Conservation (phyloP, 2,113 vertebrate genomes). For the Jacana jacana region DNA sequence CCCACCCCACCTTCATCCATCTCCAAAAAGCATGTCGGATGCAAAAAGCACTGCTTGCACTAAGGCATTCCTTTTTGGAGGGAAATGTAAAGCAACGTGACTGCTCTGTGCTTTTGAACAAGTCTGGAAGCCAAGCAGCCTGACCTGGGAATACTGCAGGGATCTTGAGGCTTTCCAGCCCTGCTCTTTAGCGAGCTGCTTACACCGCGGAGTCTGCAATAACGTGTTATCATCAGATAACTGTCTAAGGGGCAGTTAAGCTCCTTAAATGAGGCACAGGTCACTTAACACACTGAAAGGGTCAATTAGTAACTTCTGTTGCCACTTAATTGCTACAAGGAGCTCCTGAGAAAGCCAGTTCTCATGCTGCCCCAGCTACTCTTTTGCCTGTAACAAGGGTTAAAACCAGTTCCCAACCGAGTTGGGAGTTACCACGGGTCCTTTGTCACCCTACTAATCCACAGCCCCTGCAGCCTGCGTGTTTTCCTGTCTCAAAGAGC, state of each 20-base stretch:
- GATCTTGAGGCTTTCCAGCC: neutral
- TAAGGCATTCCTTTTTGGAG: accelerated
- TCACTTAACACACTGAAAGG: slow-evolving; percentile 56
- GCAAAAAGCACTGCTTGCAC: neutral
- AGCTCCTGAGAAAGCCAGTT: neutral
- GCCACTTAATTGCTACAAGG: slow-evolving; percentile 50
- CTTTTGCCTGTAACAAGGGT: neutral
- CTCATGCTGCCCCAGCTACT: neutral
- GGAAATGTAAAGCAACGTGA: neutral
- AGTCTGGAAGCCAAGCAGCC: neutral
- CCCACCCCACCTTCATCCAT: no score
- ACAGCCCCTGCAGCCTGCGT: accelerated
- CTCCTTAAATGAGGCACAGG: slow-evolving; percentile 52
- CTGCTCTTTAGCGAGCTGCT: neutral
- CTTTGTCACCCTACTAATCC: neutral
- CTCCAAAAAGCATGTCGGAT: neutral
- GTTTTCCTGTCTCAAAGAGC: accelerated
- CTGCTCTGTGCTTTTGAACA: neutral
- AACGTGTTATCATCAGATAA: neutral
- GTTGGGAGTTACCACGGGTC: neutral
- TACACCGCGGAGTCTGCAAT: neutral
- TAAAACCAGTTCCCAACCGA: neutral
- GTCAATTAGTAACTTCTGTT: slow-evolving; percentile 54
- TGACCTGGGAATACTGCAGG: neutral
- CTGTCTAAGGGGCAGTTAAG: slow-evolving; percentile 17